Evolutionary conservation across 2,888 invertebrate genomes (phyloP).

Genomic region (Pristionchus fissidentatus): DNA sequence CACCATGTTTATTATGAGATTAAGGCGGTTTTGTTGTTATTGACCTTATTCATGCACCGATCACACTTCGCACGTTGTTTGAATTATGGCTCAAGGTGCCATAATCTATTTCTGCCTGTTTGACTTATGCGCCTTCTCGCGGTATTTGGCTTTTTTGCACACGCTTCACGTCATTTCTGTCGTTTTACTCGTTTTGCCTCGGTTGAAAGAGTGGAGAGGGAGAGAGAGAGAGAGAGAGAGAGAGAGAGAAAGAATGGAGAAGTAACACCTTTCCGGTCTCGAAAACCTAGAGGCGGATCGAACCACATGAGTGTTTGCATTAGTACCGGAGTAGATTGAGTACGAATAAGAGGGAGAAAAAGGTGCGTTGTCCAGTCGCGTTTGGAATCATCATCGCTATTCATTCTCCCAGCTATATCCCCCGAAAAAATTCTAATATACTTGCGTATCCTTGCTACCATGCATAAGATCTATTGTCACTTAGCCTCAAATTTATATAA

Average conservation of each 20-base stretch:
- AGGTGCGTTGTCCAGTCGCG: slow-evolving; percentile 3
- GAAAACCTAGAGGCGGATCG: background rate
- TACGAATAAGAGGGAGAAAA: slow-evolving; percentile 9
- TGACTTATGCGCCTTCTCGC: background rate
- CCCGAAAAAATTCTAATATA: too few species aligned
- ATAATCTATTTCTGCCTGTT: slow-evolving; percentile 8
- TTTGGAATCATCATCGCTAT: background rate
- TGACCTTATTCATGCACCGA: too few species aligned
- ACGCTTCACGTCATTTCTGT: slow-evolving; percentile 15
- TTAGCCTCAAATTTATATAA: background rate
- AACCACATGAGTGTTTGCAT: slow-evolving; percentile 24
- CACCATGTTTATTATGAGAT: too few species aligned
- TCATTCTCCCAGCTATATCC: too few species aligned
- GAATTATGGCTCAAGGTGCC: background rate
- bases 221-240: too few species aligned
- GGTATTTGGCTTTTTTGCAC: slow-evolving; percentile 19
- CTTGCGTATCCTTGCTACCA: too few species aligned
- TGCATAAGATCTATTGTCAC: background rate
- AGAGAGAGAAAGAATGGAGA: too few species aligned
- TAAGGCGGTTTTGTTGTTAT: too few species aligned
- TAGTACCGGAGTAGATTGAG: slow-evolving; percentile 22
- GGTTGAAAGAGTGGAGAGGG: too few species aligned
- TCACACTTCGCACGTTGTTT: too few species aligned
- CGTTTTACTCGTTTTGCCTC: background rate
- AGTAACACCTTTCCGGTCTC: slow-evolving; percentile 14